Conservation (phyloP, 2,888 invertebrate species). For the Chirona hameri region DNA sequence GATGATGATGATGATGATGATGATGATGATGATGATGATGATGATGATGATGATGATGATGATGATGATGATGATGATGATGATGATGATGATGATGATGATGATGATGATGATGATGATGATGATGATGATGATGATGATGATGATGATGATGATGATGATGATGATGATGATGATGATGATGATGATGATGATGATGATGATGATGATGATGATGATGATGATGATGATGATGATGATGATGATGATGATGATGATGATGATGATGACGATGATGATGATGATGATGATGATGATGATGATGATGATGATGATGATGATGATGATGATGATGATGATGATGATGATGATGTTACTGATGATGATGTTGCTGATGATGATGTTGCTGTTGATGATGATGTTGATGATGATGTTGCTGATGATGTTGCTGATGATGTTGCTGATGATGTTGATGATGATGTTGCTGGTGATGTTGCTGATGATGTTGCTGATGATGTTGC, state of each 20-base stretch:
- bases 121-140: slow-evolving; percentile 22
- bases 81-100: slow-evolving; percentile 10
- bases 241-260: slow-evolving; percentile 22
- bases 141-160: slow-evolving; percentile 22
- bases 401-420: too few species aligned
- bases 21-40: slow-evolving; percentile 22
- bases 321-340: too few species aligned
- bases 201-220: slow-evolving; percentile 22
- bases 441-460: too few species aligned
- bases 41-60: slow-evolving; percentile 22
- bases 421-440: too few species aligned
- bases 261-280: slow-evolving; percentile 22
- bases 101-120: slow-evolving; percentile 22
- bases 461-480: too few species aligned
- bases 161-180: slow-evolving; percentile 22
- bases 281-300: slow-evolving; percentile 22
- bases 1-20: slow-evolving; percentile 22
- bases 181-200: slow-evolving; percentile 10
- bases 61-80: slow-evolving; percentile 22
- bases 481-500: too few species aligned
- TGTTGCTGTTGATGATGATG: too few species aligned
- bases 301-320: too few species aligned
- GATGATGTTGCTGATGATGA: too few species aligned
- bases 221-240: slow-evolving; percentile 10
- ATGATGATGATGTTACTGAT: too few species aligned